Conservation (phyloP, 2,113 vertebrate genomes). For the Pavo muticus region DNA sequence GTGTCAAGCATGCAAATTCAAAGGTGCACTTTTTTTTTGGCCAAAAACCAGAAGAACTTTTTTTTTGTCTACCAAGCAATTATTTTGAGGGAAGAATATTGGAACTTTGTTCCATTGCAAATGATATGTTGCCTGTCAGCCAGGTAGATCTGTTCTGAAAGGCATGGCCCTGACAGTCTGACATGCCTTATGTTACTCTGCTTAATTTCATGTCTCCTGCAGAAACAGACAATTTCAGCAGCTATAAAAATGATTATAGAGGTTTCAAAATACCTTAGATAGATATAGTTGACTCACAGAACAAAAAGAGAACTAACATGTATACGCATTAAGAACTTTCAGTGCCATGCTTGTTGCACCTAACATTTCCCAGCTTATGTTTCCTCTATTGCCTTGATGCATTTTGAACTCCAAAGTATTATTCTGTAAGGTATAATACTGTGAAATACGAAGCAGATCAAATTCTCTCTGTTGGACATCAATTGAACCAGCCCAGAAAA, state of each 20-base stretch:
- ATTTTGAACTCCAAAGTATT: neutral
- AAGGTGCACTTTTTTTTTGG: neutral
- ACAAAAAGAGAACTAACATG: neutral
- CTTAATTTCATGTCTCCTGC: neutral
- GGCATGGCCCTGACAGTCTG: neutral
- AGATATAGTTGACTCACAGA: neutral
- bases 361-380: neutral
- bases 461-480: neutral
- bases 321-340: neutral
- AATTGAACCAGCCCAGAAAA: neutral
- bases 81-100: neutral
- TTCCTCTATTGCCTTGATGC: neutral
- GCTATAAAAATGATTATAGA: neutral
- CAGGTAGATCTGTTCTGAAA: neutral
- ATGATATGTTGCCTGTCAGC: neutral
- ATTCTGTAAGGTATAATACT: neutral
- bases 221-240: neutral
- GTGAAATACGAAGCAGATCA: neutral
- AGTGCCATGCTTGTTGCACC: neutral
- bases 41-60: neutral
- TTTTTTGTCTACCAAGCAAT: neutral
- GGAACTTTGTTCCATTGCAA: neutral
- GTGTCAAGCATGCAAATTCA: conserved; percentile 35
- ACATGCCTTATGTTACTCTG: neutral
- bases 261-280: neutral